Percentiles rank a stretch among this genome's conserved stretches.
Conservation (phyloP, 2,797 vertebrate species). For the Anisognathus igniventris region DNA sequence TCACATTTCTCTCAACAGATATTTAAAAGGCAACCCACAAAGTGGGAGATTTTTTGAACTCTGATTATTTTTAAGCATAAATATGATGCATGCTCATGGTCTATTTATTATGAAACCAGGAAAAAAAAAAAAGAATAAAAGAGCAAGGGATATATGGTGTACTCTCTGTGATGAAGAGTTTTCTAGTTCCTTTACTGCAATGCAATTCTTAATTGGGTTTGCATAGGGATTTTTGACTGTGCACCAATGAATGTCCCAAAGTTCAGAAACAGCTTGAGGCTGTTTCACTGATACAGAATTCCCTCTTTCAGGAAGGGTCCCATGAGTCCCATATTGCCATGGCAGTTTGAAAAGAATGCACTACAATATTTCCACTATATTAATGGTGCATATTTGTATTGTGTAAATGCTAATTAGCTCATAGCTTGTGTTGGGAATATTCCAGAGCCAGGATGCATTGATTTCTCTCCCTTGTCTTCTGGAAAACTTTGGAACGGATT, state of each 20-base stretch:
- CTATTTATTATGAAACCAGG: neutral
- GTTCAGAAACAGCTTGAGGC: rapidly evolving
- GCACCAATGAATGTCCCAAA: neutral
- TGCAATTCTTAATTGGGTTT: neutral
- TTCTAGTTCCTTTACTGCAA: neutral
- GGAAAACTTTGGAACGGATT: neutral
- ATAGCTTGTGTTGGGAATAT: neutral
- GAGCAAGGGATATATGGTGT: neutral
- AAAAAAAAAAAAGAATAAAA: neutral
- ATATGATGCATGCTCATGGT: neutral
- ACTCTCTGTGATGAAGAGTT: neutral
- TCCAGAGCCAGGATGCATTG: neutral
- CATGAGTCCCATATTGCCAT: rapidly evolving
- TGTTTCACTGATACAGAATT: neutral
- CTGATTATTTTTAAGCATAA: neutral
- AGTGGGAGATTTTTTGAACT: neutral
- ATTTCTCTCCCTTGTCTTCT: neutral
- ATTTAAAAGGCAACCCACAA: neutral
- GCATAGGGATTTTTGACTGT: neutral
- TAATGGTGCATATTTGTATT: neutral
- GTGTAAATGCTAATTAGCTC: neutral
- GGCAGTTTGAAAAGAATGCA: neutral
- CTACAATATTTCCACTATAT: neutral
- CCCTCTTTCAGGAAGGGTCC: neutral
- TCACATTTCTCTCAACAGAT: neutral